phyloP scores from a whole-genome alignment of 2,888 invertebrate species.

The Xanthostigma xanthostigma region DNA sequence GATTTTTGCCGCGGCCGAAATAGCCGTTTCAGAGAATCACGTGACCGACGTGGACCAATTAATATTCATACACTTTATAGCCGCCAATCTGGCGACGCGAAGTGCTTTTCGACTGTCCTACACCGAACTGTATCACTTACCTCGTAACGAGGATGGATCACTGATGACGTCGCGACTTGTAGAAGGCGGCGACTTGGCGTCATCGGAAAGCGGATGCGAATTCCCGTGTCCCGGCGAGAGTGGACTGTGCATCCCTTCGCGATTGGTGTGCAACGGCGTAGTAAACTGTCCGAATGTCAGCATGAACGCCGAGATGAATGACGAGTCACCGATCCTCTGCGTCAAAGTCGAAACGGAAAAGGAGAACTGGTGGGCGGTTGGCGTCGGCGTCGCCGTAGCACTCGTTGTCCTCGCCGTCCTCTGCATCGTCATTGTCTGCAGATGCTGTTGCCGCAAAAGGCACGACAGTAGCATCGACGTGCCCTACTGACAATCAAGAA shows the following conservation, averaged over 20 bases:
- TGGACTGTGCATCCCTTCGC: constrained; percentile 67
- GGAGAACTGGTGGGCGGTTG: constrained; percentile 6
- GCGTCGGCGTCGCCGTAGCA: constrained; percentile 2
- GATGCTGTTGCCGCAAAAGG: constrained; percentile 5
- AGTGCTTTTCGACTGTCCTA: constrained; percentile 80
- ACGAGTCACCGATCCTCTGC: constrained; percentile 65
- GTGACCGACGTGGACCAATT: constrained; percentile 45
- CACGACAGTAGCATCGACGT: constrained; percentile 4
- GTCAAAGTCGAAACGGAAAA: constrained; percentile 11
- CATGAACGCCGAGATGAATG: constrained; percentile 34
- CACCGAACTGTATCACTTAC: constrained; percentile 78
- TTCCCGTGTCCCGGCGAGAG: constrained; percentile 78
- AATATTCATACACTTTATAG: constrained; percentile 40
- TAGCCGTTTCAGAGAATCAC: constrained; percentile 42
- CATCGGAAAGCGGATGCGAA: constrained; percentile 49
- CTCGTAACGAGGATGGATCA: constrained; percentile 68
- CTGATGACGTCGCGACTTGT: constrained; percentile 62
- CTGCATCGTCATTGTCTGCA: constrained; percentile 1
- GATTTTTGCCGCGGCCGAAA: constrained; percentile 61
- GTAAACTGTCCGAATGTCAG: constrained; percentile 72
- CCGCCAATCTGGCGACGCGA: constrained; percentile 52
- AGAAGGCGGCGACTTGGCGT: constrained; percentile 34
- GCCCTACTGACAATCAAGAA: constrained; percentile 5
- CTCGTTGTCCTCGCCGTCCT: not conserved
- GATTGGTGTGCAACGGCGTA: constrained; percentile 75